Base-by-base conservation (phyloP, 2,888 invertebrate species). In the Philopedon plagiatum region DNA sequence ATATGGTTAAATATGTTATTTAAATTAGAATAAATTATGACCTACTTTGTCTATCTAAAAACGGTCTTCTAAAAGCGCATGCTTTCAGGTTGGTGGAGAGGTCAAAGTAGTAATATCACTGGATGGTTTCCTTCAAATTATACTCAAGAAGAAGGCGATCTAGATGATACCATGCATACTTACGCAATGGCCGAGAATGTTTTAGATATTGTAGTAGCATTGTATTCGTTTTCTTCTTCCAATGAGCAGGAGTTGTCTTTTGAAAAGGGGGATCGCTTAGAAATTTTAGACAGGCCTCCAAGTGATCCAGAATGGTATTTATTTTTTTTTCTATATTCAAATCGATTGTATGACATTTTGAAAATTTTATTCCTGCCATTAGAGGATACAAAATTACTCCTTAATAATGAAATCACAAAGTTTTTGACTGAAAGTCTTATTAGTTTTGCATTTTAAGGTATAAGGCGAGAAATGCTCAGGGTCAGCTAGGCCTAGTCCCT, bases 121-220 rank as follows among this genome's bases (percentile, higher is more conserved):
- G 94, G 94, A 18, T 97, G 99, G 99, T 99, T 99, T 85, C 99
- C 99, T 8, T 98, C 98, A 61, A 99, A 99, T 87, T 99, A 99
- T 87, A 98, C 98, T 75, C 95, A 95, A 82, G 95, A 95, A 85
- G 94, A 94, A 83, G 93, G 94, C 78, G 94, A 94, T 83, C 90
- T 91, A 32, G 95, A 96, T 80, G 95, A 95, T 80, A 93, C 94
- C 41, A 90, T 95, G 41, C 96, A 96, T 83, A 96, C 96, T 15
- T 96, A 96, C 82, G 96, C 96, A 65, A 95, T 96, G 94, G 96
- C 96, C 1, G 96, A 96, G 84, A 96, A 95, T 83, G 96, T 96
- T n/a, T 89, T 97, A 63, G 98, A 98, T 84, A 96, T 97, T 83
- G 97, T 98, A 81, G 95, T 97, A 77, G 97, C 98, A 26, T 89